A percentile compares a stretch with the other conserved stretches of the same genome.
Conservation (phyloP, 2,113 vertebrate species). For the Dicerorhinus sumatrensis region DNA sequence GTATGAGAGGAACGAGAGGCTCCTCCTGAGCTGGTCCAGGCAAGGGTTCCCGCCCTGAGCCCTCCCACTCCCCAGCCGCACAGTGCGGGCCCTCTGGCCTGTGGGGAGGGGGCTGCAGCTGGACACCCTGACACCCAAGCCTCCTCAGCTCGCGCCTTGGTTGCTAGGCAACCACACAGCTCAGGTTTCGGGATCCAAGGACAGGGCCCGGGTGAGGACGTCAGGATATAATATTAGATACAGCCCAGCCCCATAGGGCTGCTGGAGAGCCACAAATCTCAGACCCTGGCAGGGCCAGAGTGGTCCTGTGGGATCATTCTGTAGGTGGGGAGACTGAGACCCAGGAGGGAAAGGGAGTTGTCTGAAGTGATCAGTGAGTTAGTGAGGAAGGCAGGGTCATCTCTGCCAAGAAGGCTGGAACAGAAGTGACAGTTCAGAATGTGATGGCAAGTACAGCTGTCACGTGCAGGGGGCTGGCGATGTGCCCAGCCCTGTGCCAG, state of each 20-base stretch:
- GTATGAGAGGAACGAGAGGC: not conserved
- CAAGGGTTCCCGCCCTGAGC: too few species aligned
- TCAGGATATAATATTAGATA: conserved; percentile 19
- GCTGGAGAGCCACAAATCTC: not conserved
- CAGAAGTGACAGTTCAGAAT: not conserved
- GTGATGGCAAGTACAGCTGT: not conserved
- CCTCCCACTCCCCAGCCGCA: not conserved
- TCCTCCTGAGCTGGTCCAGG: not conserved
- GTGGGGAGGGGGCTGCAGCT: not conserved
- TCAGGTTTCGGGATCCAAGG: conserved; percentile 50
- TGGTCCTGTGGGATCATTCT: not conserved
- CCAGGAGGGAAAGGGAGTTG: not conserved
- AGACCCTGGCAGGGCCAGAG: not conserved
- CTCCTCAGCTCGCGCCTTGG: not conserved
- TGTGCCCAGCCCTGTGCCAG: not conserved
- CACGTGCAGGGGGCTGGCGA: not conserved
- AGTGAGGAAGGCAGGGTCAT: not conserved
- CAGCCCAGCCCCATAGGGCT: not conserved
- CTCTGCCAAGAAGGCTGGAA: not conserved
- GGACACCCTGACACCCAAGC: conserved; percentile 66
- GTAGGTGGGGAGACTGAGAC: not conserved
- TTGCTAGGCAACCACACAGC: conserved; percentile 64
- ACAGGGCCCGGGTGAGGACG: not conserved
- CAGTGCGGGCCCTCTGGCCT: not conserved
- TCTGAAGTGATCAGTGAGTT: not conserved